phyloP scores from a whole-genome alignment of 2,888 invertebrate genomes.

The Flexamia atlantica region DNA sequence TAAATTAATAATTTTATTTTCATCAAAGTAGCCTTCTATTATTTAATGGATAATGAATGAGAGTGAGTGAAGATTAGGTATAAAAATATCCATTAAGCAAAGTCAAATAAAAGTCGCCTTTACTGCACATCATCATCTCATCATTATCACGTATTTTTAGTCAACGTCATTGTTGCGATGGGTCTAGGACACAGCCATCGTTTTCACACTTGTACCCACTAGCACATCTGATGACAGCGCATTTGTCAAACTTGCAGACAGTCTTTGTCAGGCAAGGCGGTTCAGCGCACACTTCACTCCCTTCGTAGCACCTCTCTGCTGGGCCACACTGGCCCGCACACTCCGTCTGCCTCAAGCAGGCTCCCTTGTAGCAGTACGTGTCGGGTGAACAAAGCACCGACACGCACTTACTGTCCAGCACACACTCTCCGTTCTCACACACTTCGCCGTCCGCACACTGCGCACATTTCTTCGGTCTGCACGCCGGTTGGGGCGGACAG shows the following conservation, averaged over 20 bases:
- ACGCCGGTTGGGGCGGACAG: neutral
- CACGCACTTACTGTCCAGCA: neutral
- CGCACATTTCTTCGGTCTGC: neutral
- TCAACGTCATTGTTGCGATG: no score
- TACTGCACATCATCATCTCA: no score
- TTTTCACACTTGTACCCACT: neutral
- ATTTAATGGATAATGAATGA: no score
- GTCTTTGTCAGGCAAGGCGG: neutral
- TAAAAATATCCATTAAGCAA: no score
- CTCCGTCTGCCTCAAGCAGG: neutral
- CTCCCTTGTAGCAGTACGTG: neutral
- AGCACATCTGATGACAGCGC: neutral
- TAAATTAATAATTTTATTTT: no score
- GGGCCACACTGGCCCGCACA: neutral
- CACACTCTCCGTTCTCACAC: constrained; percentile 7
- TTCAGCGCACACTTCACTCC: neutral
- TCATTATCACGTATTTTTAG: no score
- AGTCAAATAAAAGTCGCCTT: no score
- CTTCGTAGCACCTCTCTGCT: neutral
- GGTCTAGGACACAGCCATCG: neutral
- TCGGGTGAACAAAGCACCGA: neutral
- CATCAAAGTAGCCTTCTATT: no score
- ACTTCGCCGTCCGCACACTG: neutral
- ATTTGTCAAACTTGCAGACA: neutral
- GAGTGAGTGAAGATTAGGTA: no score